These are phyloP conservation scores for Litoditis marina DNA, from an alignment of 2,888 invertebrate genomes.

Conservation along the genomic window DNA sequence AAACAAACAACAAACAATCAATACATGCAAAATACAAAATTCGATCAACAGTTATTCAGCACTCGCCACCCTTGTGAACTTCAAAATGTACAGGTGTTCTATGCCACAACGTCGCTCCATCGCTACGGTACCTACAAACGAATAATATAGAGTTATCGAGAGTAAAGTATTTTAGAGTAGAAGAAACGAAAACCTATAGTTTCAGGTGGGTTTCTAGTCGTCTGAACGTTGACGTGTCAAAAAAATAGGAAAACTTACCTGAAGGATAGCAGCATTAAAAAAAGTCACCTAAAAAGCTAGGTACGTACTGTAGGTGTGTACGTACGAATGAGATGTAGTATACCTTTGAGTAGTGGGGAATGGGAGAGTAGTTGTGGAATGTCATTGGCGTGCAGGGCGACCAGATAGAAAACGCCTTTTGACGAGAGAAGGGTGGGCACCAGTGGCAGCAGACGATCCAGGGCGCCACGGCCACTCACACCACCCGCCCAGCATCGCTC, in stretches of 20 bases:
- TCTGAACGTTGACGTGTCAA: too few species aligned
- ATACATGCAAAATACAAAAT: background rate
- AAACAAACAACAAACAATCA: background rate
- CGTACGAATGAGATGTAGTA: background rate
- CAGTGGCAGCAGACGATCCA: slow-evolving; percentile 69
- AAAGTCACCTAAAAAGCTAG: too few species aligned
- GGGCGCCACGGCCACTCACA: slow-evolving; percentile 70
- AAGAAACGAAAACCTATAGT: background rate
- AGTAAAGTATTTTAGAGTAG: background rate
- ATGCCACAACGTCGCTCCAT: slow-evolving; percentile 78
- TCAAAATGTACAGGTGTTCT: slow-evolving; percentile 81
- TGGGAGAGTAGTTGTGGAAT: slow-evolving; percentile 65
- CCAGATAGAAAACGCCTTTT: slow-evolving; percentile 75
- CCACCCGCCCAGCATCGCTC: slow-evolving; percentile 67
- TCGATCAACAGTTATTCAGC: too few species aligned
- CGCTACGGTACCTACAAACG: slow-evolving; percentile 67
- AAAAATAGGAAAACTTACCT: too few species aligned
- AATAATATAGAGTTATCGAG: background rate
- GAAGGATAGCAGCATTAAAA: too few species aligned
- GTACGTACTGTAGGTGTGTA: too few species aligned
- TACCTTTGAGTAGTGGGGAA: slow-evolving; percentile 20
- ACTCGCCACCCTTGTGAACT: slow-evolving; percentile 68
- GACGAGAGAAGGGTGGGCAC: slow-evolving; percentile 31
- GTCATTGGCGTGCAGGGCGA: slow-evolving; percentile 84
- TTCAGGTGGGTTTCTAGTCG: too few species aligned